A percentile compares a stretch with the other conserved stretches of the same genome.
phyloP scores from a whole-genome alignment of 1,140 invertebrate genomes.

The Intoshia linei region DNA sequence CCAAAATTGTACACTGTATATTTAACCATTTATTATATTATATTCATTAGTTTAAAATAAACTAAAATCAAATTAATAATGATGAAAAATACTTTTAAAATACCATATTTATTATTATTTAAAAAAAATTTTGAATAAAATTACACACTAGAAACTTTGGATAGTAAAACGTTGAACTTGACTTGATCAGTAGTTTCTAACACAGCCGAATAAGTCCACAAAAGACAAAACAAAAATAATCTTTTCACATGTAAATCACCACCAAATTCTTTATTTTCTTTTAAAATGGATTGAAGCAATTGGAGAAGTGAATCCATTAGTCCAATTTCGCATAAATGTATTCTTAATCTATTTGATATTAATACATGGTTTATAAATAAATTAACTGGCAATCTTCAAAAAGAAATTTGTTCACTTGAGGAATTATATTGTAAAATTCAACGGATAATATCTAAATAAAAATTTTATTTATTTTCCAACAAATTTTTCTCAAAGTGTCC shows the following conservation, averaged over 20 bases:
- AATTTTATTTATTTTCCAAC: too few relatives aligned
- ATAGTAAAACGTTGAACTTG: conserved; percentile 16
- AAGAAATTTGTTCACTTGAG: too few relatives aligned
- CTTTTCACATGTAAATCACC: conserved; percentile 21
- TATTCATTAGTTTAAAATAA: too few relatives aligned
- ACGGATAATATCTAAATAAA: too few relatives aligned
- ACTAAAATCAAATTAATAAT: background rate
- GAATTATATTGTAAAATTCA: too few relatives aligned
- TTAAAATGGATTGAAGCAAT: conserved; percentile 19
- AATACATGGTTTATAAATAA: too few relatives aligned
- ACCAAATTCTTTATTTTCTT: conserved; percentile 17
- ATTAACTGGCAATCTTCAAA: too few relatives aligned
- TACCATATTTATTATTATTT: background rate
- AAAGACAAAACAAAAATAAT: conserved; percentile 20
- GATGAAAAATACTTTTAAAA: too few relatives aligned
- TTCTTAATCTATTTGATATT: too few relatives aligned
- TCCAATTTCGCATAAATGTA: conserved; percentile 16
- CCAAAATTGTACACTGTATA: too few relatives aligned
- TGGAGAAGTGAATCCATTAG: conserved; percentile 18
- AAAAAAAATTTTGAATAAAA: conserved; percentile 2
- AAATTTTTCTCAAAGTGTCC: too few relatives aligned
- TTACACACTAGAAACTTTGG: conserved; percentile 17
- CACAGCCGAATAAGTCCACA: conserved; percentile 21
- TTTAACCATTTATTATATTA: too few relatives aligned
- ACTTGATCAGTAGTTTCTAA: conserved; percentile 14